Percentiles rank a stretch among this genome's conserved stretches.
Conservation (phyloP, 2,888 invertebrate species). For the Nemurella pictetii region DNA sequence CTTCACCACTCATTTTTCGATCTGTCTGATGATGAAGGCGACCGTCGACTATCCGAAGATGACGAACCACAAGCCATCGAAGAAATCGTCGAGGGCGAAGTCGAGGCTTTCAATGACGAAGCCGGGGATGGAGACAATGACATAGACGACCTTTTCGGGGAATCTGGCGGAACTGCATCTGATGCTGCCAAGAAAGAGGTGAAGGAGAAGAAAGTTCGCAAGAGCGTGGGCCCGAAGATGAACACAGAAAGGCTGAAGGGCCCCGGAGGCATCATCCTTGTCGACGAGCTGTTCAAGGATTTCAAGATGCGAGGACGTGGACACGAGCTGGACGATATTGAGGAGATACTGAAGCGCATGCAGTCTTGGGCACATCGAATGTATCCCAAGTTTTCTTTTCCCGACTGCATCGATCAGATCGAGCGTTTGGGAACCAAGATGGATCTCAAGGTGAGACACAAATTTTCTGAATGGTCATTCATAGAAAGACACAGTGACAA, state of each 20-base stretch:
- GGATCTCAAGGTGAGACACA: conserved; percentile 67
- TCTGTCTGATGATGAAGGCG: conserved; percentile 40
- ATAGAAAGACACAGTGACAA: no score
- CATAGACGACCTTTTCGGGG: conserved; percentile 52
- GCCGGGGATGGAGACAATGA: conserved; percentile 53
- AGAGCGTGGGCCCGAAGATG: conserved; percentile 68
- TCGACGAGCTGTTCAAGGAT: conserved; percentile 78
- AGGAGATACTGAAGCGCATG: conserved; percentile 74
- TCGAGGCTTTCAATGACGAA: conserved; percentile 50
- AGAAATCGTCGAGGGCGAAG: conserved; percentile 45
- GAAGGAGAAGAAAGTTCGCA: conserved; percentile 60
- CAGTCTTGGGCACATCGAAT: conserved; percentile 95
- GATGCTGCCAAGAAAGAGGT: conserved; percentile 47
- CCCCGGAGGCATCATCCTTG: conserved; percentile 76
- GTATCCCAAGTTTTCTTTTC: conserved; percentile 86
- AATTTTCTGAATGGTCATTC: neutral
- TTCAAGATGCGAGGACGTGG: conserved; percentile 83
- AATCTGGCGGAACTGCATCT: conserved; percentile 57
- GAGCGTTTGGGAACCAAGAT: conserved; percentile 84
- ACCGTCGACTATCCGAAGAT: conserved; percentile 42
- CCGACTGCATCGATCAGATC: conserved; percentile 76
- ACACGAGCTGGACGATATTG: conserved; percentile 80
- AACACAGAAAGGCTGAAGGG: conserved; percentile 73
- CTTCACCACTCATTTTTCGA: neutral
- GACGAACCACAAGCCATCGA: conserved; percentile 40